Conservation (phyloP, 2,888 invertebrate species). For the Trissolcus japonicus region DNA sequence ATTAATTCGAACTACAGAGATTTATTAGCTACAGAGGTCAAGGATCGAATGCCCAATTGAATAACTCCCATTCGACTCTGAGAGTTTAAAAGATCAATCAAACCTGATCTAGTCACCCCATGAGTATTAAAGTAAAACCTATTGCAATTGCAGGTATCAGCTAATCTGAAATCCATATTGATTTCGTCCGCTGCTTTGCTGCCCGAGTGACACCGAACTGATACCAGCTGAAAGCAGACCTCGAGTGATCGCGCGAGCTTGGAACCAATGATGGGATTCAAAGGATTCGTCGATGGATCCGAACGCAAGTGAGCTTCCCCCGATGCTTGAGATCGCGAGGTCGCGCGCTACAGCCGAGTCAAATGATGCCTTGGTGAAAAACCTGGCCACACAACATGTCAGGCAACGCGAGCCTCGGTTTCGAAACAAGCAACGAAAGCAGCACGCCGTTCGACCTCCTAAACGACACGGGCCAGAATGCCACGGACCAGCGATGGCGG, state of each 20-base stretch:
- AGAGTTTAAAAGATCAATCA: too few relatives aligned
- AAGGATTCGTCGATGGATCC: conserved; percentile 28
- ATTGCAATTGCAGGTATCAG: conserved; percentile 31
- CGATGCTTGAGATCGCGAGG: conserved; percentile 24
- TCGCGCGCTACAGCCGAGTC: conserved; percentile 19
- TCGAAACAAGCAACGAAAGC: conserved; percentile 46
- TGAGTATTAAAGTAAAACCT: not conserved
- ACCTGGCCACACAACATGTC: conserved; percentile 45
- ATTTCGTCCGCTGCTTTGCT: conserved; percentile 9
- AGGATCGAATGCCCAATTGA: too few relatives aligned
- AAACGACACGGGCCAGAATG: conserved; percentile 64
- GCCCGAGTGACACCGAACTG: not conserved
- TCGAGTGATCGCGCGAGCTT: not conserved
- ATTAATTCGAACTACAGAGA: too few relatives aligned
- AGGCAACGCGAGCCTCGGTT: conserved; percentile 39
- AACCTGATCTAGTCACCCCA: not conserved
- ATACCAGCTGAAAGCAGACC: not conserved
- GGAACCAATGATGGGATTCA: not conserved
- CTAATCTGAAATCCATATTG: conserved; percentile 20
- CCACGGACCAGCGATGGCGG: conserved; percentile 55
- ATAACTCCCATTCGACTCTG: too few relatives aligned
- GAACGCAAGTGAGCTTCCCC: conserved; percentile 28
- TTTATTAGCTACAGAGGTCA: too few relatives aligned
- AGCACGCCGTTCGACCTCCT: conserved; percentile 56
- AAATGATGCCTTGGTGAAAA: conserved; percentile 43